Evolutionary conservation across 2,888 invertebrate species (phyloP), one percentile per base, ranked within the genome.

Genomic region (Stenoptilia bipunctidactyla): DNA sequence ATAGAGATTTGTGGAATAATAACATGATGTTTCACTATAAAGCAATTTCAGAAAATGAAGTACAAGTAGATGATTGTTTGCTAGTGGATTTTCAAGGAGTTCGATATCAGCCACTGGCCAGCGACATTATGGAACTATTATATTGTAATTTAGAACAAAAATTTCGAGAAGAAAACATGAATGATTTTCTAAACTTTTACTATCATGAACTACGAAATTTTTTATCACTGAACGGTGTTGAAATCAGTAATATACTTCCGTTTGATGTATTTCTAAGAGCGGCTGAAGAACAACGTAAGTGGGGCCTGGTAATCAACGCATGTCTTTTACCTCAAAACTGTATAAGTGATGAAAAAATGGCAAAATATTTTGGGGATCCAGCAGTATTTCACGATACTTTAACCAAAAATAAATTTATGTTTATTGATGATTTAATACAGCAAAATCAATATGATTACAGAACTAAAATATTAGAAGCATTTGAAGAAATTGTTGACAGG

Each of bases 81-180:
- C 58, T 92, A 8, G 86, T 92, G 1, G 92, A 92, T 61, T 92
- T 88, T 53, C 92, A 92, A 65, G 74, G 90, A 38, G 70, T 86
- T 0, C 79, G 88, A 15, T 91, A 88, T 55, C 86, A 86, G 12
- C 90, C 91, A 0, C 88, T 90, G 0, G 85, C 88, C 13, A 80
- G 89, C 36, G 92, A 92, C 51, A 68, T 89, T 1, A 79, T 87
- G 59, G 61, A 85, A 15, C 65, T 87, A 15, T 61, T 90, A 1
- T 84, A 85, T 52, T 74, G 88, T 38, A 87, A 86, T 51, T 64
- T 87, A 20, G 71, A 85, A 10, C 62, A 70, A 1, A 60, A 63
- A 38, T 75, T 82, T 40, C 66, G 88, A n/a, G 67, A 85, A 46
- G 50, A 66, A n/a, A 70, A 88, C 52, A 65, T 87, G 13, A 44